Evolutionary conservation across 2,888 invertebrate species (phyloP), one percentile per base, ranked within the genome.

Genomic region (Phaonia tiefii): DNA sequence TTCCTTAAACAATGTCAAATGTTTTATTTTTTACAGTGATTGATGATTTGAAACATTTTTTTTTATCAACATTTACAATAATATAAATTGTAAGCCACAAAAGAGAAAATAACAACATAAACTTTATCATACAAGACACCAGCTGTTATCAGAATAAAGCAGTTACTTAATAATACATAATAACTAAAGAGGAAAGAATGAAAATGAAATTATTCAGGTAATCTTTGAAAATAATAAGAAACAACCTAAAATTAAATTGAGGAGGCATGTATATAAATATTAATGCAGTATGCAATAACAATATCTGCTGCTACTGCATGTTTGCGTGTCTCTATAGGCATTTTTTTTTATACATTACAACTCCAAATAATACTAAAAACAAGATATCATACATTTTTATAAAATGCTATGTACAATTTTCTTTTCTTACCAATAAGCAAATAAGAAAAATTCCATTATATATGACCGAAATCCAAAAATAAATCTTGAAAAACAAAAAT

Each of bases 351-450:
- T 39, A 60, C 37, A 60, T n/a, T 31, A 31, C 58, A 58, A 31
- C 31, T 31, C 15, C 4, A 60, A n/a, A 60, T 39, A 60, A 39
- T 69, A 56, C 67, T 25, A 70, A 20, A 56, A 46, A 66, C 54
- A 70, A 60, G 37, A 60, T 70, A 26, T 44, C 75, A 77, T 78
- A 78, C 81, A 75, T 81, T 81, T 81, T 81, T 78, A 81, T 81
- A 81, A 81, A 81, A 81, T 81, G 81, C 60, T 72, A 72, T 75
- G 77, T 70, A 67, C 44, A 80, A 65, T 76, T 77, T 67, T 56
- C 71, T 51, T 67, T 66, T 65, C 70, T 65, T 72, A 67, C 54
- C 60, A 51, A 31, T 72, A 80, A 80, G 72, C 26, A 58, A 76
- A 75, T 39, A 67, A 39, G 70, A 73, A 66, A 75, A 77, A 80